Conservation (phyloP, 2,888 invertebrate species). For the Eledone cirrhosa region DNA sequence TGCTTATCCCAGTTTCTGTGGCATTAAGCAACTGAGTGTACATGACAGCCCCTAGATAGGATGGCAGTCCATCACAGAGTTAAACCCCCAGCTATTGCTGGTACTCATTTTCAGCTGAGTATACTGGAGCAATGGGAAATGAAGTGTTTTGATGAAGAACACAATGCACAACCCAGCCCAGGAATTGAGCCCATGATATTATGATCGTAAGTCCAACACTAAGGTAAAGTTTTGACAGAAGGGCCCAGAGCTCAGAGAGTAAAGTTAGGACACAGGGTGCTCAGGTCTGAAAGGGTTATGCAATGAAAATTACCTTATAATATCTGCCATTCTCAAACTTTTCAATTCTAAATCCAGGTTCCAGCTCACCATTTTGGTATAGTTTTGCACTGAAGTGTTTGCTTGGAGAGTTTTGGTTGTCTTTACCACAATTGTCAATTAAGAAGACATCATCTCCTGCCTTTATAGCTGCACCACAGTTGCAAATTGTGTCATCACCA, state of each 20-base stretch:
- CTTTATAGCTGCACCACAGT: conserved; percentile 5
- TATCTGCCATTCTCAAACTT: background rate
- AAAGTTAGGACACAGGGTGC: background rate
- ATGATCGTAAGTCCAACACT: too few species aligned
- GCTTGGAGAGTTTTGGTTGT: background rate
- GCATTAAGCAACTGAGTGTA: background rate
- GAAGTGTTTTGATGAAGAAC: too few species aligned
- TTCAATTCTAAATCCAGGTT: background rate
- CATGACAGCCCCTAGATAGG: background rate
- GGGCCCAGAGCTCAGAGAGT: background rate
- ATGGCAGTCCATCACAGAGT: too few species aligned
- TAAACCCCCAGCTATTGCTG: background rate
- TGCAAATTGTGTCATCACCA: background rate
- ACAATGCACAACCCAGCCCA: too few species aligned
- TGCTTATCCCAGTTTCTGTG: too few species aligned
- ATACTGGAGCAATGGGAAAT: too few species aligned
- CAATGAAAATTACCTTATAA: conserved; percentile 4
- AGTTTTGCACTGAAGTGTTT: background rate
- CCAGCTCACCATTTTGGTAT: conserved; percentile 4
- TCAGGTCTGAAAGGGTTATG: background rate
- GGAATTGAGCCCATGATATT: too few species aligned
- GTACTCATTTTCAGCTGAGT: too few species aligned
- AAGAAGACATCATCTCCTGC: background rate
- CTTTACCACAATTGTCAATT: conserved; percentile 3
- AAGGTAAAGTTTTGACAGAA: background rate